These are phyloP conservation scores for Loriculus beryllinus DNA, from an alignment of 2,797 vertebrate genomes.

Conservation along the genomic window DNA sequence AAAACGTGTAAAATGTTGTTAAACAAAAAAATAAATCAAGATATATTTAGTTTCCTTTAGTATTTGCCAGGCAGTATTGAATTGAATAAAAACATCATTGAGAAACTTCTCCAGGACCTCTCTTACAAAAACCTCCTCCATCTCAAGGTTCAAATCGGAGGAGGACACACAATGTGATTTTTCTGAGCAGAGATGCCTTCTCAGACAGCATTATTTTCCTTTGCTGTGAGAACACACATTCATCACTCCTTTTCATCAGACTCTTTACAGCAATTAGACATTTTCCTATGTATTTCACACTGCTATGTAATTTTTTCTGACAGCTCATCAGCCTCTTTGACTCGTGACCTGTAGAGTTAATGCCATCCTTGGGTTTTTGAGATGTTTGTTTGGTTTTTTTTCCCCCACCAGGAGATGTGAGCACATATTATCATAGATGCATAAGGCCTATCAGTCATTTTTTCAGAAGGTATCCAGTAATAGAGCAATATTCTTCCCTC, in stretches of 20 bases:
- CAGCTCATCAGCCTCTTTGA: conserved; percentile 56
- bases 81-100: neutral
- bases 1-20: neutral
- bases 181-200: neutral
- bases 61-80: neutral
- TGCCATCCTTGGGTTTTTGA: conserved; percentile 35
- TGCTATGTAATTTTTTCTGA: conserved; percentile 56
- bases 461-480: conserved; percentile 57
- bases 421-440: conserved; percentile 18
- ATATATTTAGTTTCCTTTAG: neutral
- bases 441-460: conserved; percentile 58
- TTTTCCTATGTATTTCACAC: conserved; percentile 39
- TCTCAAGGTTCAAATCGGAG: neutral
- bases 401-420: neutral
- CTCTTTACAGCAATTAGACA: conserved; percentile 59
- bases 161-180: neutral
- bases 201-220: conserved; percentile 1
- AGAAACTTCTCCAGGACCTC: neutral
- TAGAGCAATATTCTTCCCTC: conserved; percentile 57
- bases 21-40: neutral
- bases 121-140: neutral
- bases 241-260: conserved; percentile 35
- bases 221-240: conserved; percentile 1
- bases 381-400: conserved; percentile 27
- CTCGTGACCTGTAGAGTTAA: conserved; percentile 52